Conservation (phyloP, 2,113 vertebrate species). For the Gymnogyps californianus region DNA sequence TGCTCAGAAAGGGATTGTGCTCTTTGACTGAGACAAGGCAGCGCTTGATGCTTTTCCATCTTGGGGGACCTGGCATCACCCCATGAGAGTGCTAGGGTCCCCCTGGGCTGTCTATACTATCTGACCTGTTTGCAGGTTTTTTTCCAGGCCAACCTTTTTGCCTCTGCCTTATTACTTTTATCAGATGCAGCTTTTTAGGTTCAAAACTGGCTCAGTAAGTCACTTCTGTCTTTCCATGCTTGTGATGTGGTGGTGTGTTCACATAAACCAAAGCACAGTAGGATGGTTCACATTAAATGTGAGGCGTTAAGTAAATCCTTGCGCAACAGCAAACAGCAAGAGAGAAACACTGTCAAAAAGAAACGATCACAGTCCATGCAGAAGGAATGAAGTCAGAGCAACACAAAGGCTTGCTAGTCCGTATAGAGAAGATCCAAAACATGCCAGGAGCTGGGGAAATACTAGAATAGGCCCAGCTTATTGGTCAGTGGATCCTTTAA, state of each 20-base stretch:
- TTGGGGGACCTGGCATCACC: neutral
- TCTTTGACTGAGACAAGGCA: neutral
- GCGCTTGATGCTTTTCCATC: accelerated
- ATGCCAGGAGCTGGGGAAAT: neutral
- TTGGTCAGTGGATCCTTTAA: neutral
- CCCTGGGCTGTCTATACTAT: neutral
- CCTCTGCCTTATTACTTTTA: neutral
- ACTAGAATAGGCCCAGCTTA: neutral
- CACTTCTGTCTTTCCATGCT: neutral
- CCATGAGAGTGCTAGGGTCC: neutral
- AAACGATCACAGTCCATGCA: neutral
- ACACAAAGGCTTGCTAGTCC: neutral
- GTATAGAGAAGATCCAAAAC: neutral
- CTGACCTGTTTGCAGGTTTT: neutral
- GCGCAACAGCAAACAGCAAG: neutral
- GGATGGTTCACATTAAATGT: neutral
- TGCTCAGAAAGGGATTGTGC: neutral
- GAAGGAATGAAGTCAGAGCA: neutral
- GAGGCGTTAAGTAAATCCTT: neutral
- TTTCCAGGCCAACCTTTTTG: neutral
- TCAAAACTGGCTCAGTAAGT: neutral
- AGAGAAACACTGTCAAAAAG: neutral
- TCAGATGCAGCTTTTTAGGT: neutral
- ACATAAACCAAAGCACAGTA: neutral
- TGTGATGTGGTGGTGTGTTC: neutral